Conservation (phyloP, 2,113 vertebrate genomes). For the Heterotis niloticus region DNA sequence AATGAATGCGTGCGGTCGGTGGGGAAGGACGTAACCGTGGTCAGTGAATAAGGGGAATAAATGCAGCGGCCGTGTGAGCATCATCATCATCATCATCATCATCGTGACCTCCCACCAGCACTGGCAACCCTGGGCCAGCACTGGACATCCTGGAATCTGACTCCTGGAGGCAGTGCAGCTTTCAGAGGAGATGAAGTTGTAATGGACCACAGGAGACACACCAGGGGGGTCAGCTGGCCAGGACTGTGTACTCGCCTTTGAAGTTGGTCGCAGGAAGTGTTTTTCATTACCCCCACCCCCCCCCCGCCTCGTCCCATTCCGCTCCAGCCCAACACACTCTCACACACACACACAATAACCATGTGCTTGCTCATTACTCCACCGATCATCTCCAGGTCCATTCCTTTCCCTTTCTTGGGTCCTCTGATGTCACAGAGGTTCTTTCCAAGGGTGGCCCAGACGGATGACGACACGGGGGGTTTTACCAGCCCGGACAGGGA, state of each 20-base stretch:
- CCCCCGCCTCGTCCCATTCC: not conserved
- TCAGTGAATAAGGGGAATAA: not conserved
- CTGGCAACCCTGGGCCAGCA: too few relatives aligned
- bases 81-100: too few relatives aligned
- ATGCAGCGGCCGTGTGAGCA: too few relatives aligned
- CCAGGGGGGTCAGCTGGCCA: not conserved
- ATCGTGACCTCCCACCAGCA: not conserved
- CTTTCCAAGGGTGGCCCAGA: slow-evolving; percentile 5
- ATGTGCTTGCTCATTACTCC: not conserved
- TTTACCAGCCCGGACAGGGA: not conserved
- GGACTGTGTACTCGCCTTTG: not conserved
- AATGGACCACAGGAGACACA: slow-evolving; percentile 1
- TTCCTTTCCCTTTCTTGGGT: not conserved
- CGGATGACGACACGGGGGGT: not conserved
- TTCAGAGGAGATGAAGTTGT: not conserved
- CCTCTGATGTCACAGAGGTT: not conserved
- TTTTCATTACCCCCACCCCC: not conserved
- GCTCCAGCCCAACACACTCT: too few relatives aligned
- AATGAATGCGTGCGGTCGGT: not conserved
- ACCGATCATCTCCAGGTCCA: not conserved
- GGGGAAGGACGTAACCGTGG: not conserved
- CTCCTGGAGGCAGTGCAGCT: not conserved
- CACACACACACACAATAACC: not conserved
- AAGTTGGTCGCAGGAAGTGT: not conserved
- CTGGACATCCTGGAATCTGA: not conserved